Percentiles rank a stretch among this genome's conserved stretches.
Conservation (phyloP, 2,797 vertebrate species). For the Argyrosomus regius region DNA sequence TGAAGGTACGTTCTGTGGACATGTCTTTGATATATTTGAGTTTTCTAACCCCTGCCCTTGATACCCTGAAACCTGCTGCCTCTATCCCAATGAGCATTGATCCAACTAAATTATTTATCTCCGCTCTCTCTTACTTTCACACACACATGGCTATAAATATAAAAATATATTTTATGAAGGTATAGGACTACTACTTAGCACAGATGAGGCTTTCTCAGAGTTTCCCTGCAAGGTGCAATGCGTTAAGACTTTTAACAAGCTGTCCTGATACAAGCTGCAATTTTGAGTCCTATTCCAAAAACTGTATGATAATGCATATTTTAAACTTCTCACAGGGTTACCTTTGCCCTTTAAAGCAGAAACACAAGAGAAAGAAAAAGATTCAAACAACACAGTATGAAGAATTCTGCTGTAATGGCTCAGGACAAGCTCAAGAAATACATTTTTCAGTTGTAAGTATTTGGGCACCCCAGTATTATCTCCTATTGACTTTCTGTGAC, state of each 20-base stretch:
- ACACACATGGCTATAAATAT: constrained; percentile 18
- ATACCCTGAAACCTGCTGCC: constrained; percentile 60
- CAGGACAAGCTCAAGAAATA: constrained; percentile 17
- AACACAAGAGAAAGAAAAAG: background rate
- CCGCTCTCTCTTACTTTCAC: background rate
- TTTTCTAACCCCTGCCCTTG: constrained; percentile 62
- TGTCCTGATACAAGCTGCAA: constrained; percentile 26
- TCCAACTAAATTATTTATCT: constrained; percentile 74
- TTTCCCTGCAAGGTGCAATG: constrained; percentile 40
- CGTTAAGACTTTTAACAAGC: constrained; percentile 49
- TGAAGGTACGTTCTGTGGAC: constrained; percentile 38
- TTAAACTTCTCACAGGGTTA: constrained; percentile 9
- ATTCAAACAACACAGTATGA: background rate
- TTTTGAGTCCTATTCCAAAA: constrained; percentile 34
- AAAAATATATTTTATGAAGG: constrained; percentile 48
- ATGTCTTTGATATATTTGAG: constrained; percentile 65
- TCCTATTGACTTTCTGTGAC: constrained; percentile 19
- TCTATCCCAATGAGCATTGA: constrained; percentile 69
- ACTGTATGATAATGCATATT: constrained; percentile 42
- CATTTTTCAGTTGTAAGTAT: constrained; percentile 11
- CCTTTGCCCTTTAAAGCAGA: constrained; percentile 26
- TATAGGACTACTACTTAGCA: constrained; percentile 39
- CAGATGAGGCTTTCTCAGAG: constrained; percentile 33
- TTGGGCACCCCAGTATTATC: constrained; percentile 11
- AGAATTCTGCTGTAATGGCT: constrained; percentile 5